Evolutionary conservation across 1,140 invertebrate genomes (phyloP).

Genomic region (Trichogramma pretiosum): DNA sequence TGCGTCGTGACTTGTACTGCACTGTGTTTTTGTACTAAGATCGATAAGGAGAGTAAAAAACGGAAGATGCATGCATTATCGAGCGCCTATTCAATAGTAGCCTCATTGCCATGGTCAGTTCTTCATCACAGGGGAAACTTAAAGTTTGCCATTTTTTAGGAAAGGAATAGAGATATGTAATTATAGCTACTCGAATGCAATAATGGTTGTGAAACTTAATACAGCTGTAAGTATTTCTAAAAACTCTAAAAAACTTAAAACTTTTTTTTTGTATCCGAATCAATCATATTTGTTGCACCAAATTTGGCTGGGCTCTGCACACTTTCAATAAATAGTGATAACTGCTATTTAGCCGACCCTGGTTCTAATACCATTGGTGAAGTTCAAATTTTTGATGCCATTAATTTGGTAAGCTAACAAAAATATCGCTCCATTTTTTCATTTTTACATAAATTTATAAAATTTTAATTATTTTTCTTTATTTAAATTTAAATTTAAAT

Average conservation of each 20-base stretch:
- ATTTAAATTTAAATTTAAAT: too few species aligned
- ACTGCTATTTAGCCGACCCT: constrained; percentile 94
- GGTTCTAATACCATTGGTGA: constrained; percentile 88
- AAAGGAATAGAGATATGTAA: constrained; percentile 98
- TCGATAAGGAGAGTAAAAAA: too few species aligned
- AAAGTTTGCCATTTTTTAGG: constrained; percentile 97
- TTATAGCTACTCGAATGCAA: constrained; percentile 96
- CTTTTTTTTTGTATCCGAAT: constrained; percentile 68
- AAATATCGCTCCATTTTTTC: too few species aligned
- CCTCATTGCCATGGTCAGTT: constrained; percentile 88
- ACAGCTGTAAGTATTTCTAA: constrained; percentile 80
- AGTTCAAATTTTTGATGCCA: constrained; percentile 97
- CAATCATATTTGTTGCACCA: constrained; percentile 92
- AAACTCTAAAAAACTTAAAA: too few species aligned
- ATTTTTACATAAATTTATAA: too few species aligned
- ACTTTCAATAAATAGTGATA: constrained; percentile 78
- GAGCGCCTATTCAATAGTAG: constrained; percentile 95
- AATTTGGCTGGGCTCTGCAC: constrained; percentile 90
- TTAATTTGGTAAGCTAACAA: constrained; percentile 84
- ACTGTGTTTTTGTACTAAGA: too few species aligned
- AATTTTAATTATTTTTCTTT: too few species aligned
- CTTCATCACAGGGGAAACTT: constrained; percentile 83
- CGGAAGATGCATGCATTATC: constrained; percentile 89
- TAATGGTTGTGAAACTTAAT: constrained; percentile 93
- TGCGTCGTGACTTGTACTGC: too few species aligned